Percentiles rank a stretch among this genome's conserved stretches.
Evolutionary conservation across 2,888 invertebrate species (phyloP).

Genomic region (Pasiphila rectangulata): DNA sequence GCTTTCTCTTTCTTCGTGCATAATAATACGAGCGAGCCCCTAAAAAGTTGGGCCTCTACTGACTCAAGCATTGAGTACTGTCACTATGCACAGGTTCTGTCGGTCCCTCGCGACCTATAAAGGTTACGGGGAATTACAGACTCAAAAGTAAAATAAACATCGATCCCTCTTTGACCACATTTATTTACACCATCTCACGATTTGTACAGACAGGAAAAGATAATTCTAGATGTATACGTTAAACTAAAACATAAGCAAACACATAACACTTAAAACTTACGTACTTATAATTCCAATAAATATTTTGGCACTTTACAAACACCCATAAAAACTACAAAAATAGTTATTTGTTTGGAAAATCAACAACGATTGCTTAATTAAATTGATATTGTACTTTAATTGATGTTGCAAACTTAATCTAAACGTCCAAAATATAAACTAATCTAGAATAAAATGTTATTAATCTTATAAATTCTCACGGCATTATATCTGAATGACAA

Average conservation of each 20-base stretch:
- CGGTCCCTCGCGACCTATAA: too few relatives aligned
- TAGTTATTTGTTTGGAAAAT: slow-evolving; percentile 13
- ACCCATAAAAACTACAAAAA: slow-evolving; percentile 17
- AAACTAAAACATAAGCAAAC: slow-evolving; percentile 26
- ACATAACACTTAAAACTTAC: slow-evolving; percentile 5
- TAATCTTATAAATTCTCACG: too few relatives aligned
- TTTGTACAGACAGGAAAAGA: slow-evolving; percentile 35
- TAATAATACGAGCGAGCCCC: too few relatives aligned
- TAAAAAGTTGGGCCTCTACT: too few relatives aligned
- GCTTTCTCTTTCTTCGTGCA: too few relatives aligned
- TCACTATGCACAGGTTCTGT: too few relatives aligned
- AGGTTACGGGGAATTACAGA: not conserved
- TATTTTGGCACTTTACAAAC: slow-evolving; percentile 34
- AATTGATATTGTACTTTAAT: too few relatives aligned
- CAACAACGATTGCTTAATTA: not conserved
- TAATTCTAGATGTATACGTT: slow-evolving; percentile 7
- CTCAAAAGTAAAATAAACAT: not conserved
- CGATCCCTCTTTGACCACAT: slow-evolving; percentile 22
- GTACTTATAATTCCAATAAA: slow-evolving; percentile 18
- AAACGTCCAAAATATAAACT: too few relatives aligned
- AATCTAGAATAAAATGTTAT: too few relatives aligned
- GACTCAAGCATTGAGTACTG: too few relatives aligned
- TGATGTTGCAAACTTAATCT: too few relatives aligned
- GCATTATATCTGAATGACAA: too few relatives aligned
- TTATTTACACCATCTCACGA: slow-evolving; percentile 37